These are phyloP conservation scores for Oncorhynchus keta DNA, from an alignment of 2,113 vertebrate genomes.

Conservation along the genomic window DNA sequence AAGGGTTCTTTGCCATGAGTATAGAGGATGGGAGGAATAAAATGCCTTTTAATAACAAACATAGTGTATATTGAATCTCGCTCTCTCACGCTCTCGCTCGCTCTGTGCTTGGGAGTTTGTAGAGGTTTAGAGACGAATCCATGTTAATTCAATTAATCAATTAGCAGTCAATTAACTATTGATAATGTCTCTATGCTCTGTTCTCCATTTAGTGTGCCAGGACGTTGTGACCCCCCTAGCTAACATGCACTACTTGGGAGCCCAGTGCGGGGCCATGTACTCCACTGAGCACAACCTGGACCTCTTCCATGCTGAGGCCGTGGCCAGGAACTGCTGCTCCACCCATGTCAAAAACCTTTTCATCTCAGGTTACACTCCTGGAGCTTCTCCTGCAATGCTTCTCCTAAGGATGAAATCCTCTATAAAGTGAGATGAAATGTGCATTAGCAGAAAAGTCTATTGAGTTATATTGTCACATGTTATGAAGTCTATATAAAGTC, in stretches of 20 bases:
- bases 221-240: conserved; percentile 80
- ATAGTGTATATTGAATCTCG: background rate
- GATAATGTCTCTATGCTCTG: background rate
- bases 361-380: conserved; percentile 74
- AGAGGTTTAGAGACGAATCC: background rate
- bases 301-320: conserved; percentile 71
- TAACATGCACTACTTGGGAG: conserved; percentile 81
- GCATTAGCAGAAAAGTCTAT: no score
- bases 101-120: background rate
- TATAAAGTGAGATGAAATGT: no score
- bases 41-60: background rate
- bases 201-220: conserved; percentile 77
- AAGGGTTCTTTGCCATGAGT: conserved; percentile 64
- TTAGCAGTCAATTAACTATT: no score
- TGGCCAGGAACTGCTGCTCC: conserved; percentile 76
- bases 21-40: conserved; percentile 73
- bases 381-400: background rate
- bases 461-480: no score
- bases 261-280: conserved; percentile 81
- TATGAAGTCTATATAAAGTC: no score
- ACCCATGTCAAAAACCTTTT: conserved; percentile 83
- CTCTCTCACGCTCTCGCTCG: no score
- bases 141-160: background rate
- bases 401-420: no score
- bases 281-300: conserved; percentile 79